Base-by-base conservation (phyloP, 2,888 invertebrate genomes). In the Pollenia amentaria region DNA sequence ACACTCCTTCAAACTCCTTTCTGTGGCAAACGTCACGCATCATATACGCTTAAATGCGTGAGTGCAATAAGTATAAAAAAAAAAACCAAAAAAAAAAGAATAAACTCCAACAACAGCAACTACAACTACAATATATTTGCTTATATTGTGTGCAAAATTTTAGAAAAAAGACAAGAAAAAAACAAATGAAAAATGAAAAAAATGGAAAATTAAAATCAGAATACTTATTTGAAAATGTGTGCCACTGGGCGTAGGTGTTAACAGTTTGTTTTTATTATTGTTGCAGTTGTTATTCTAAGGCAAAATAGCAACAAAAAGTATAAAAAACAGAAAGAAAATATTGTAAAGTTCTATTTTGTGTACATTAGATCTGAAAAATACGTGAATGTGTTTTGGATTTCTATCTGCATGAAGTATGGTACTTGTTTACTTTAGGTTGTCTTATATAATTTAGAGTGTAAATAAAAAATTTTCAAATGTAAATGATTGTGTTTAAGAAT, bases 231-330 rank as follows among this genome's bases (percentile, higher is more conserved):
- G 55, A 87, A 87, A 88, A 84, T 88, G 88, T 88, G 84, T 88
- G 88, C 88, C 88, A 88, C 87, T 87, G 88, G 88, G 88, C 86
- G 88, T 88, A 88, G 88, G 88, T 88, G 88, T 87, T 85, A 87
- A 87, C 87, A 87, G 87, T 87, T 83, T 44, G 48, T 79, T 60
- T 40, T 77, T 78, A 14, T 79, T 60, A 18, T 62, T 79, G 14
- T 78, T 78, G 51, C 51, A 21, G 60, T 70, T 79, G 70, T 62
- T 75, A 38, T 67, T 77, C 55, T 55, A 29, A 29, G 8, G 70
- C 60, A 42, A 55, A 77, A 85, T 42, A 81, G 53, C 38, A 46
- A 75, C 7, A 51, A 18, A 8, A 44, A 18, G 46, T 1, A 12
- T 18, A 42, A 48, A 53, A 18, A 51, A 21, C 53, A 48, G n/a